phyloP scores from a whole-genome alignment of 2,888 invertebrate species.

The Drosophila acutilabella region DNA sequence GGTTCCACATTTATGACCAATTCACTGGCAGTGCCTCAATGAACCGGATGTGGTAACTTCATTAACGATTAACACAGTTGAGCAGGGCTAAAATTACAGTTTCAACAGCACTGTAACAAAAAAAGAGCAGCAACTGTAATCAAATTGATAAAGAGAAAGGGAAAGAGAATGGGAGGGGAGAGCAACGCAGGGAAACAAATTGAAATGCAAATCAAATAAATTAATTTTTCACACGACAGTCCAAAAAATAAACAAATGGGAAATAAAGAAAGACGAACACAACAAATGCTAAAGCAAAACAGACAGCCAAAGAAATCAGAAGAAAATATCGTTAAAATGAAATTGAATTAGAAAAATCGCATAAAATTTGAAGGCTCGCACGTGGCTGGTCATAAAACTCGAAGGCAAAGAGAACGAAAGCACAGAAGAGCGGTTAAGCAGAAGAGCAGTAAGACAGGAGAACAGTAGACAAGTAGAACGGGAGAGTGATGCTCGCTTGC shows the following conservation, averaged over 20 bases:
- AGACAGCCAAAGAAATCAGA: conserved; percentile 45
- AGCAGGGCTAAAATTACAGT: conserved; percentile 22
- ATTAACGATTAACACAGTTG: conserved; percentile 53
- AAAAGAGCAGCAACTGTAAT: conserved; percentile 4
- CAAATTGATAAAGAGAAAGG: background rate
- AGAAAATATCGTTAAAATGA: conserved; percentile 59
- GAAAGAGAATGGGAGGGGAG: too few relatives aligned
- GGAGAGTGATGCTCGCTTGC: too few relatives aligned
- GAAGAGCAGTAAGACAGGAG: background rate
- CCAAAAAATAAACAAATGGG: conserved; percentile 11
- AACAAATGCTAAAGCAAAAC: conserved; percentile 24
- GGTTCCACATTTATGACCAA: conserved; percentile 35
- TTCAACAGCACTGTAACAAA: conserved; percentile 24
- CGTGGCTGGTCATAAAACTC: conserved; percentile 49
- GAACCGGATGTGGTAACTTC: conserved; percentile 63
- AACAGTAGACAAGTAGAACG: too few relatives aligned
- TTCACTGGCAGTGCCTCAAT: conserved; percentile 29
- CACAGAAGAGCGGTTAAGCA: background rate
- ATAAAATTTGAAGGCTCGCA: conserved; percentile 61
- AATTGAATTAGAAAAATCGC: conserved; percentile 70
- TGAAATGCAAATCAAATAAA: conserved; percentile 71
- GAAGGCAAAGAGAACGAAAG: background rate
- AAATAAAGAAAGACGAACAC: conserved; percentile 11
- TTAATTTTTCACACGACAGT: conserved; percentile 54
- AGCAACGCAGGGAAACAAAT: conserved; percentile 26